phyloP scores from a whole-genome alignment of 2,888 invertebrate genomes.

The Andrena bicolor region DNA sequence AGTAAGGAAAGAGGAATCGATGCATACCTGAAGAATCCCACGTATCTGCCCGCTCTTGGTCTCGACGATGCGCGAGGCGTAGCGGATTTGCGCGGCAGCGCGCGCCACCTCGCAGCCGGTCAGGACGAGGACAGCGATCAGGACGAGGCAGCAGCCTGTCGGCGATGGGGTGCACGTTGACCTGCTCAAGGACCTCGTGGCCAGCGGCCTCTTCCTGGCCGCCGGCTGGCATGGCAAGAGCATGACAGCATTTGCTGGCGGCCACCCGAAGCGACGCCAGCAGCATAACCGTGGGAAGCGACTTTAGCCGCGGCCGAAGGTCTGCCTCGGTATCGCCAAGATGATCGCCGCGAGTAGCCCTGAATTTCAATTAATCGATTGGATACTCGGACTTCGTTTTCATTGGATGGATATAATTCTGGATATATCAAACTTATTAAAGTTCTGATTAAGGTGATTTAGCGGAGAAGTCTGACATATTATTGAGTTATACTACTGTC shows the following conservation, averaged over 20 bases:
- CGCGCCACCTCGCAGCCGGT: constrained; percentile 62
- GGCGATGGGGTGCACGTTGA: constrained; percentile 38
- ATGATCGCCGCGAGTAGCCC: constrained; percentile 19
- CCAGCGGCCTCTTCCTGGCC: constrained; percentile 81
- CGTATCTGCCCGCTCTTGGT: constrained; percentile 87
- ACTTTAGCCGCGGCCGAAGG: constrained; percentile 61
- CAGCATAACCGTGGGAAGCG: constrained; percentile 69
- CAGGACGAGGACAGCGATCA: constrained; percentile 64
- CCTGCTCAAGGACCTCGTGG: constrained; percentile 70
- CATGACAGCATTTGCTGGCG: constrained; percentile 84
- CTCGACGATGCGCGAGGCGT: constrained; percentile 93
- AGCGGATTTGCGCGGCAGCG: constrained; percentile 86
- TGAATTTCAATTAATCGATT: background rate
- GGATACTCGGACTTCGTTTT: no score
- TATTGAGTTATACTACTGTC: no score
- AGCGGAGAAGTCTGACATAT: no score
- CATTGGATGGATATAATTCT: no score
- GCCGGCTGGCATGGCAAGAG: constrained; percentile 83
- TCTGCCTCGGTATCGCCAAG: constrained; percentile 40
- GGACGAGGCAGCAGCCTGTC: constrained; percentile 64
- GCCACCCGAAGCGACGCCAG: constrained; percentile 76
- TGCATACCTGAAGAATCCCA: constrained; percentile 82
- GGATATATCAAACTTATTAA: no score
- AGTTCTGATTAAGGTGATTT: no score
- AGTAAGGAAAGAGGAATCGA: constrained; percentile 9